phyloP scores from a whole-genome alignment of 2,888 invertebrate genomes.

The Cepaea hortensis region DNA sequence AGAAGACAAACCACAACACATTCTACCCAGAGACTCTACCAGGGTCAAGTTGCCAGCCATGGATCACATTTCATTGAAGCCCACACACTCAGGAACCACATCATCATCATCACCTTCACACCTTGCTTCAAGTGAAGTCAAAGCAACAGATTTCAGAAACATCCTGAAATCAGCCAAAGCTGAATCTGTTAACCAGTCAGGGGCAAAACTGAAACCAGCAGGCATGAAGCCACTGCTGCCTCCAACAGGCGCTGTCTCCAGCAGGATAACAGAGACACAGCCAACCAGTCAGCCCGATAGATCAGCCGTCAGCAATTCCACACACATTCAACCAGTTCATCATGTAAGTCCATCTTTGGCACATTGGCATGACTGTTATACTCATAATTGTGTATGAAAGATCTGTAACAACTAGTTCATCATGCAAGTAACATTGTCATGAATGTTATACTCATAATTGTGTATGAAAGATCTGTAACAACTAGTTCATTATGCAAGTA shows the following conservation, averaged over 20 bases:
- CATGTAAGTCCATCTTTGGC: background rate
- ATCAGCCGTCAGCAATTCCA: background rate
- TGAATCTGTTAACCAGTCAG: background rate
- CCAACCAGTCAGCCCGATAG: background rate
- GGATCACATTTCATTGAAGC: background rate
- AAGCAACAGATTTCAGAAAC: conserved; percentile 13
- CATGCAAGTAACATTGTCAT: too few species aligned
- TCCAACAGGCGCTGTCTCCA: background rate
- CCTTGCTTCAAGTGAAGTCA: background rate
- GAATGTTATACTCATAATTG: too few species aligned
- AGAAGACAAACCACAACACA: background rate
- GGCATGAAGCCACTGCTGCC: conserved; percentile 1
- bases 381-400: background rate
- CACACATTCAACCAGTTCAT: background rate
- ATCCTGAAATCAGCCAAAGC: background rate
- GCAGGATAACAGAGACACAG: background rate
- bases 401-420: too few species aligned
- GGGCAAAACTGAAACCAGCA: background rate
- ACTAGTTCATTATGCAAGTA: too few species aligned
- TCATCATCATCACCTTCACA: background rate
- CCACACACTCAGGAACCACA: background rate
- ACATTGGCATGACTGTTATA: too few species aligned
- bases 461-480: too few species aligned
- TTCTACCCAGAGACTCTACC: background rate
- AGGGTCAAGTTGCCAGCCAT: conserved; percentile 30